Evolutionary conservation across 2,113 vertebrate species (phyloP).

Genomic region (Heloderma charlesbogerti): DNA sequence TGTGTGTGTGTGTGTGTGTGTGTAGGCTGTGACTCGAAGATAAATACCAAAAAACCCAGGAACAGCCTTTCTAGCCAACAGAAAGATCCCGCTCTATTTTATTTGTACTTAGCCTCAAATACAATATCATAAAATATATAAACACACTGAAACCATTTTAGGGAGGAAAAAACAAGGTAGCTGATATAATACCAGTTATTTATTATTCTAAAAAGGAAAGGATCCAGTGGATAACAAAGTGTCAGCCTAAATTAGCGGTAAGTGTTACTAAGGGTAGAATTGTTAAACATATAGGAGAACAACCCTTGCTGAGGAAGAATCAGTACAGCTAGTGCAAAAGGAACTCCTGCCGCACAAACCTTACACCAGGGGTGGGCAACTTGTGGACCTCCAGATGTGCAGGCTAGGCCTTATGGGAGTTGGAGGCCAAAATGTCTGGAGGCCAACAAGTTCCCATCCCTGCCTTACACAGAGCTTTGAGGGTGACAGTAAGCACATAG

Average conservation of each 20-base stretch:
- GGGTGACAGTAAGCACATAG: not conserved
- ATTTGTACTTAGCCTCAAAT: not conserved
- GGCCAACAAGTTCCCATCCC: too few species aligned
- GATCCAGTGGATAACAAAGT: not conserved
- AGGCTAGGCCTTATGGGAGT: too few species aligned
- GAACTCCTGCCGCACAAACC: not conserved
- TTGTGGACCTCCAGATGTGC: too few species aligned
- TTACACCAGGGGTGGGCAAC: not conserved
- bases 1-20: not conserved
- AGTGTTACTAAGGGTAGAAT: not conserved
- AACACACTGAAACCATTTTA: not conserved
- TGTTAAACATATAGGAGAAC: not conserved
- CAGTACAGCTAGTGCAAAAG: not conserved
- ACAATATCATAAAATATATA: not conserved
- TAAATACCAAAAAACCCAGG: too few species aligned
- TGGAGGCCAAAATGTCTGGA: too few species aligned
- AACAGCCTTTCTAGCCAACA: too few species aligned
- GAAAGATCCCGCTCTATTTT: not conserved
- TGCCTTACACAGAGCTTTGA: not conserved
- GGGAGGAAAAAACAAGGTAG: not conserved
- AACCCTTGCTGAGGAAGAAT: not conserved
- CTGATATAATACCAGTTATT: not conserved
- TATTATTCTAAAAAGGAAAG: conserved; percentile 38
- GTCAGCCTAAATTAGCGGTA: not conserved
- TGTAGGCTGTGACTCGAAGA: not conserved